Conservation (phyloP, 2,797 vertebrate species). For the Crypturellus tataupa region DNA sequence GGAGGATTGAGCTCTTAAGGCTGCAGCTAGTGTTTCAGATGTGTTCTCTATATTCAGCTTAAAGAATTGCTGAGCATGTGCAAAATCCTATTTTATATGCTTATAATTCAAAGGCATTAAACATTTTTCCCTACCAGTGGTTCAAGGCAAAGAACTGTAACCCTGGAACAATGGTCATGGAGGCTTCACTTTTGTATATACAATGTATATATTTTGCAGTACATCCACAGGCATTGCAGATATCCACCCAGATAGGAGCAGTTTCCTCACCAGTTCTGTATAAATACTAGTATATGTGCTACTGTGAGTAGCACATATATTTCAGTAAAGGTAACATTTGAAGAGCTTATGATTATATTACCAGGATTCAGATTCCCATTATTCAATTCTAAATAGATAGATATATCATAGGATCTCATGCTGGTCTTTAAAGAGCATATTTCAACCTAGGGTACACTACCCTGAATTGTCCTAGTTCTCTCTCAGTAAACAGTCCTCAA, state of each 20-base stretch:
- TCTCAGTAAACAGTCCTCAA: background rate
- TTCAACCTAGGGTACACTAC: background rate
- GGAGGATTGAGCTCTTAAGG: background rate
- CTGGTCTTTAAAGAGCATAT: background rate
- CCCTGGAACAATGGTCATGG: background rate
- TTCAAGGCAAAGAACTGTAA: background rate
- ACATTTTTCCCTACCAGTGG: background rate
- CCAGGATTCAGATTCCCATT: background rate
- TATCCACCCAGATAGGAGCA: background rate
- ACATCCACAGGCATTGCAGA: rapidly evolving
- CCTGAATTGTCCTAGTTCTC: background rate
- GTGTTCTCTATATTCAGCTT: background rate
- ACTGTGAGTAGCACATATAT: background rate
- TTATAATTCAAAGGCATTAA: background rate
- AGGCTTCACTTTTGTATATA: background rate
- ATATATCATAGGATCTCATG: background rate
- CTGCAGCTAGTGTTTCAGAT: background rate
- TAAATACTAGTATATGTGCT: background rate
- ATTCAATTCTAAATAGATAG: background rate
- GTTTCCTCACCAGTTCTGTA: background rate
- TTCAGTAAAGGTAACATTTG: background rate
- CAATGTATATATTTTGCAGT: background rate
- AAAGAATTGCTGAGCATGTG: background rate
- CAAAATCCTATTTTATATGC: background rate
- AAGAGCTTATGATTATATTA: background rate